Evolutionary conservation across 2,888 invertebrate species (phyloP), one percentile per base, ranked within the genome.

Genomic region (Euplexia lucipara): DNA sequence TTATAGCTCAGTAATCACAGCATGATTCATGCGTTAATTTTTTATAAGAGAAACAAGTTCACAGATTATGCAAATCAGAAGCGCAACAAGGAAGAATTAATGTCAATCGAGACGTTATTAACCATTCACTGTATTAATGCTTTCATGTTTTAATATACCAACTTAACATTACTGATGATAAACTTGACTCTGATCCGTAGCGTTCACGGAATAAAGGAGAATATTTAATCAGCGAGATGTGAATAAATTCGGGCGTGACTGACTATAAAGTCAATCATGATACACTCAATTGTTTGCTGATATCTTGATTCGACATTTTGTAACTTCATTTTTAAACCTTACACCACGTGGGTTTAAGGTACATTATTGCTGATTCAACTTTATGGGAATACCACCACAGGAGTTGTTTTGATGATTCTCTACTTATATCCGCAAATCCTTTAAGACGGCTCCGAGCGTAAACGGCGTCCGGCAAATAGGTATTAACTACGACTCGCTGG

Each of bases 11-110:
- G 58, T 61, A 63, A 76, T 71, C 59, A 67, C 30, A 52, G 20
- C 49, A 68, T 82, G 72, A 81, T 64, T 81, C 80, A 81, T 78
- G 59, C 47, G 58, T 67, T 66, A 47, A n/a, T 62, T 78, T 82
- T 83, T 82, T 82, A 70, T 82, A 71, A 18, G 26, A 84, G 81
- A 76, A 81, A 84, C 79, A 79, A 82, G 85, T 83, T 81, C 77
- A 81, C 70, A 84, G 90, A 90, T 91, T 91, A 92, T 91, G 90
- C 85, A 88, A 91, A 91, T 91, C 83, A 86, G 88, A 87, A 88
- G 89, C 87, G 75, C 83, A 86, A 88, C 85, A 83, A 87, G 84
- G 83, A 85, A 86, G 90, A 88, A 87, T 90, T 88, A 90, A 85
- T 88, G 91, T 91, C 91, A 90, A 87, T 88, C 88, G 82, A 78